phyloP scores from a whole-genome alignment of 2,888 invertebrate species.

The Andrena hattorfiana region DNA sequence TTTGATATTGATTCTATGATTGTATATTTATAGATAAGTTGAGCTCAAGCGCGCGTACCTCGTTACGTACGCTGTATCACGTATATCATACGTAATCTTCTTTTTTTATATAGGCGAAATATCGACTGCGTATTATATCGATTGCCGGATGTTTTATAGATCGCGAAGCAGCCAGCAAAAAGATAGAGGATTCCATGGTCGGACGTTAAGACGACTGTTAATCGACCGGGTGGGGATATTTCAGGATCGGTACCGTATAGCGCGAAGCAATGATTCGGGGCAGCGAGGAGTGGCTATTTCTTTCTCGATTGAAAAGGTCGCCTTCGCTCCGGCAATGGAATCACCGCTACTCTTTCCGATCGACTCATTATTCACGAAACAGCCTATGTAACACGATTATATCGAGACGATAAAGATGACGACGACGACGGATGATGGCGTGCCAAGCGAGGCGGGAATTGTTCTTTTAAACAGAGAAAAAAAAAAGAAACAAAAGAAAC shows the following conservation, averaged over 20 bases:
- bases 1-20: slow-evolving; percentile 78
- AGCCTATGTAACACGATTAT: slow-evolving; percentile 51
- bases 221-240: slow-evolving; percentile 20
- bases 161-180: slow-evolving; percentile 36
- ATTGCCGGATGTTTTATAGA: slow-evolving; percentile 51
- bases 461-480: slow-evolving; percentile 64
- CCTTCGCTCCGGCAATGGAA: slow-evolving; percentile 2
- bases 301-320: background rate
- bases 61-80: slow-evolving; percentile 63
- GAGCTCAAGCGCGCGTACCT: slow-evolving; percentile 68
- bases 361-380: slow-evolving; percentile 53
- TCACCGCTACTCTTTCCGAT: slow-evolving; percentile 26
- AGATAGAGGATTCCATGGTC: background rate
- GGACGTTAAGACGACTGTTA: slow-evolving; percentile 1
- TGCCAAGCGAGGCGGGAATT: slow-evolving; percentile 75
- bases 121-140: slow-evolving; percentile 63
- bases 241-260: too few species aligned
- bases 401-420: slow-evolving; percentile 51
- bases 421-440: slow-evolving; percentile 60
- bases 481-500: slow-evolving; percentile 28
- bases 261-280: background rate
- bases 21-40: slow-evolving; percentile 76
- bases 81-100: slow-evolving; percentile 65
- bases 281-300: background rate
- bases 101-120: slow-evolving; percentile 67